Evolutionary conservation across 2,113 vertebrate species (phyloP).

Genomic region (Oreochromis niloticus): DNA sequence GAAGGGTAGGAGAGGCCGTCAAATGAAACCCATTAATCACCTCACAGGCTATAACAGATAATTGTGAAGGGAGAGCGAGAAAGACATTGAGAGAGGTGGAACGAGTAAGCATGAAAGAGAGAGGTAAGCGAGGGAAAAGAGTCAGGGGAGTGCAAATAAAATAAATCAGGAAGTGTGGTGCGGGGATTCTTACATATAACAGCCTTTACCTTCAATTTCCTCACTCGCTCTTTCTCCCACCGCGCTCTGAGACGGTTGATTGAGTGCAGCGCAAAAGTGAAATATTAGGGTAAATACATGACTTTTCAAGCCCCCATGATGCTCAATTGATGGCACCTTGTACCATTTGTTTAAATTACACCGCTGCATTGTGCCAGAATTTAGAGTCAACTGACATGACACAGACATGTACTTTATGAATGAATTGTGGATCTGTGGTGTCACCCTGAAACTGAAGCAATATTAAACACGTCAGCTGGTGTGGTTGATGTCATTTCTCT

Average conservation of each 20-base stretch:
- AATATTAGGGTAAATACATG: slow-evolving; percentile 39
- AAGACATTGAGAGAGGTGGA: slow-evolving; percentile 52
- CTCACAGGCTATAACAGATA: slow-evolving; percentile 76
- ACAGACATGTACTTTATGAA: slow-evolving; percentile 40
- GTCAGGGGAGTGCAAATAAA: slow-evolving; percentile 55
- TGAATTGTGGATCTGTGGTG: slow-evolving; percentile 34
- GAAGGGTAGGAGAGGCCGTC: slow-evolving; percentile 72
- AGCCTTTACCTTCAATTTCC: slow-evolving; percentile 52
- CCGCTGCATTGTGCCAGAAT: not conserved
- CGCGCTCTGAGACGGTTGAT: slow-evolving; percentile 6
- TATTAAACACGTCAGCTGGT: slow-evolving; percentile 10
- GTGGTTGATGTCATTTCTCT: not conserved
- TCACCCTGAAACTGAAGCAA: not conserved
- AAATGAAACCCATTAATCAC: slow-evolving; percentile 84
- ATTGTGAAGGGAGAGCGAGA: slow-evolving; percentile 71
- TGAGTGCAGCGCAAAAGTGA: slow-evolving; percentile 36
- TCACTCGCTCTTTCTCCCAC: slow-evolving; percentile 11
- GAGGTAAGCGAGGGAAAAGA: slow-evolving; percentile 31
- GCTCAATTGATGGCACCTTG: not conserved
- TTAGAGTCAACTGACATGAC: not conserved
- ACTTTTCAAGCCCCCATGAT: slow-evolving; percentile 33
- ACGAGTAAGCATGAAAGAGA: slow-evolving; percentile 32
- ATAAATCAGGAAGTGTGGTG: slow-evolving; percentile 64
- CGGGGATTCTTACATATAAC: slow-evolving; percentile 56
- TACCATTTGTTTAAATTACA: slow-evolving; percentile 43